A percentile compares a stretch with the other conserved stretches of the same genome.
phyloP scores from a whole-genome alignment of 2,797 vertebrate genomes.

The Thamnophis elegans region DNA sequence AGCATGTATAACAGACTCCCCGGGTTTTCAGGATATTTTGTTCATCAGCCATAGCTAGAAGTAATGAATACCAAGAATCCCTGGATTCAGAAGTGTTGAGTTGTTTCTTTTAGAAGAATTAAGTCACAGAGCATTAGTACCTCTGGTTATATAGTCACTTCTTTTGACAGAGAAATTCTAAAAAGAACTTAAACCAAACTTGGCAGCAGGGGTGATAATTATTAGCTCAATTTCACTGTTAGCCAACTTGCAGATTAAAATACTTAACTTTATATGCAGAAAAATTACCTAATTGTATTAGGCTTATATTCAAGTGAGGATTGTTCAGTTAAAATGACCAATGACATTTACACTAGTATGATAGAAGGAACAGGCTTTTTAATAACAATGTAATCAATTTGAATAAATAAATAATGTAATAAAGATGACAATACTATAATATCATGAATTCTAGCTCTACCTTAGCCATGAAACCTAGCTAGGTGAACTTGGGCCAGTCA shows the following conservation, averaged over 20 bases:
- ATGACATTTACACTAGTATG: constrained; percentile 30
- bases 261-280: constrained; percentile 57
- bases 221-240: constrained; percentile 30
- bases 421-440: not conserved
- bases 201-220: constrained; percentile 69
- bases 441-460: not conserved
- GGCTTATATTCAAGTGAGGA: constrained; percentile 47
- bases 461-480: not conserved
- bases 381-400: not conserved
- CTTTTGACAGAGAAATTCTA: constrained; percentile 22
- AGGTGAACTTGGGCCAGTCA: not conserved
- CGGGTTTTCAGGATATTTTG: not conserved
- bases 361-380: constrained; percentile 10
- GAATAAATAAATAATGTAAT: not conserved
- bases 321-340: constrained; percentile 44
- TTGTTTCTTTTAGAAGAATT: constrained; percentile 16
- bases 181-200: constrained; percentile 21
- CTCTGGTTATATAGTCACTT: constrained; percentile 29
- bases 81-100: not conserved
- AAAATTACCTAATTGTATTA: constrained; percentile 13
- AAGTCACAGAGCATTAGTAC: not conserved
- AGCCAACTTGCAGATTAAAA: constrained; percentile 52
- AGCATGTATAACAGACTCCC: not conserved
- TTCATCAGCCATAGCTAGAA: not conserved
- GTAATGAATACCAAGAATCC: not conserved